These are phyloP conservation scores for Channa argus DNA, from an alignment of 2,113 vertebrate genomes.

Conservation along the genomic window DNA sequence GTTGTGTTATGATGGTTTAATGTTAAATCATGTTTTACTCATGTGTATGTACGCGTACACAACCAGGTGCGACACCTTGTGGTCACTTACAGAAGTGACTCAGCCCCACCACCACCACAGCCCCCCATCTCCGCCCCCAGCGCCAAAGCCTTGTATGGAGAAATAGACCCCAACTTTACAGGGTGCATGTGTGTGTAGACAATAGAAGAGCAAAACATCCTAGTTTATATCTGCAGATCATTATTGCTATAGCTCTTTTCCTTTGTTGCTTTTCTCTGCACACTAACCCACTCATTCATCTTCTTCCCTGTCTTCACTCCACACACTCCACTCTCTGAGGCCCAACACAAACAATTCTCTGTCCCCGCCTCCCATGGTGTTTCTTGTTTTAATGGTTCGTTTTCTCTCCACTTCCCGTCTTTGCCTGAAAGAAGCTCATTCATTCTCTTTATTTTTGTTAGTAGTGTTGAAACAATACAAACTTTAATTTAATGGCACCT, in stretches of 20 bases:
- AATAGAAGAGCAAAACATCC: background rate
- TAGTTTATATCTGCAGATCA: background rate
- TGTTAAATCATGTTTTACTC: too few relatives aligned
- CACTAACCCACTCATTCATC: constrained; percentile 3
- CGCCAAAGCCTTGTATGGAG: too few relatives aligned
- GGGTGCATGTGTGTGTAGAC: background rate
- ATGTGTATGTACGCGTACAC: too few relatives aligned
- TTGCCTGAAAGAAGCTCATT: background rate
- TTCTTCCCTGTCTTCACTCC: background rate
- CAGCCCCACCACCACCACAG: too few relatives aligned
- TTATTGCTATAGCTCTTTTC: background rate
- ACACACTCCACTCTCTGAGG: background rate
- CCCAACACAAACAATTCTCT: constrained; percentile 34
- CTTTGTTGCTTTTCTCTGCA: background rate
- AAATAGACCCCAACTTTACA: too few relatives aligned
- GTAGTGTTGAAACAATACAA: too few relatives aligned
- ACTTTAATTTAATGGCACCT: too few relatives aligned
- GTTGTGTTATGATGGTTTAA: too few relatives aligned
- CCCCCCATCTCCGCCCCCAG: too few relatives aligned
- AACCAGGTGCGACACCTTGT: constrained; percentile 31
- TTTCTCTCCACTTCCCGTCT: constrained; percentile 22
- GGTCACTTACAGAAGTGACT: background rate
- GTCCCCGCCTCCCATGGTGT: constrained; percentile 27
- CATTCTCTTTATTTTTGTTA: background rate
- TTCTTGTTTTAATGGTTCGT: background rate